Evolutionary conservation across 2,113 vertebrate species (phyloP).

Genomic region (Equus przewalskii): DNA sequence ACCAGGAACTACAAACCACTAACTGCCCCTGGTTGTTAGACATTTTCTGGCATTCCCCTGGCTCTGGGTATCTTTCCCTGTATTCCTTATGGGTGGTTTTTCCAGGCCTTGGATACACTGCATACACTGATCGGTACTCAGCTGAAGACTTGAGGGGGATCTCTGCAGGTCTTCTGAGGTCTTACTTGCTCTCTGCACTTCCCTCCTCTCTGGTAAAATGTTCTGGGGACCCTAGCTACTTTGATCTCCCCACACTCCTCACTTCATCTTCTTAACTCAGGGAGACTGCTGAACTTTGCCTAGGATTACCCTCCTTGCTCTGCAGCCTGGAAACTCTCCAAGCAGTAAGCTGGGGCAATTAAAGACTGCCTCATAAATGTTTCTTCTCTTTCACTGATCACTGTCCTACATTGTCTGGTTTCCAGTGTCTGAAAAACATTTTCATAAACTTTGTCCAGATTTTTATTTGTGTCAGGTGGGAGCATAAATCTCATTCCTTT

Average conservation of each 20-base stretch:
- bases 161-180: background rate
- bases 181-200: background rate
- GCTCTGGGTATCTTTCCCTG: background rate
- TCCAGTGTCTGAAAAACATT: background rate
- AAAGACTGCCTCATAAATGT: background rate
- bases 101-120: background rate
- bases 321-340: background rate
- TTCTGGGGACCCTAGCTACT: background rate
- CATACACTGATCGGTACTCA: background rate
- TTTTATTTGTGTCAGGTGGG: background rate
- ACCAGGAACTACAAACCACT: background rate
- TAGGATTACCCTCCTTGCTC: background rate
- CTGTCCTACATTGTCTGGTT: background rate
- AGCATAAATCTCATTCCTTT: background rate
- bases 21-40: background rate
- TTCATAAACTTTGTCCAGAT: background rate
- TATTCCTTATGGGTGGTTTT: background rate
- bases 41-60: background rate
- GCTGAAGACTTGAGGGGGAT: background rate
- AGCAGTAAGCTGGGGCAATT: background rate
- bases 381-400: background rate
- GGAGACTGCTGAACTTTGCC: background rate
- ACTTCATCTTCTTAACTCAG: background rate
- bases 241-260: background rate
- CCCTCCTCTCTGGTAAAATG: background rate